These are phyloP conservation scores for Leucopsar rothschildi DNA, from an alignment of 2,113 vertebrate genomes.

Conservation along the genomic window DNA sequence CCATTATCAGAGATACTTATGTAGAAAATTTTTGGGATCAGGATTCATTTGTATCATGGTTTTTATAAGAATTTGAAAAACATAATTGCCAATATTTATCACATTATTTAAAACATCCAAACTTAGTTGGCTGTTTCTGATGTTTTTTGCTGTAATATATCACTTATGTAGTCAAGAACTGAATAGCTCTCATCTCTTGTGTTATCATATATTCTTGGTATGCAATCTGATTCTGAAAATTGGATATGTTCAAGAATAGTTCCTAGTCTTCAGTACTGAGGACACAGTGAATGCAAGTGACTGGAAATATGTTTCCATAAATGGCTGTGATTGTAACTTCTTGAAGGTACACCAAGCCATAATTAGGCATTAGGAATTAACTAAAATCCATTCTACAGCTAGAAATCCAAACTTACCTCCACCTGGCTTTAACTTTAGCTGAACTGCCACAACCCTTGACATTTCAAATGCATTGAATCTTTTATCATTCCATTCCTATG, in stretches of 20 bases:
- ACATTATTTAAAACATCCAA: neutral
- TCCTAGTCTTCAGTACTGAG: neutral
- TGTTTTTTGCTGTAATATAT: neutral
- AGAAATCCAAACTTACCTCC: neutral
- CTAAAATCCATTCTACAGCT: neutral
- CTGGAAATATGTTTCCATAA: neutral
- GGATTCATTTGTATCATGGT: accelerated
- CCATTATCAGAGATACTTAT: neutral
- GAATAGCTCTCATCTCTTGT: neutral
- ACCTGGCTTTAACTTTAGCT: neutral
- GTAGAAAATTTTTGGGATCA: neutral
- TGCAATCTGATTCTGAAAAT: neutral
- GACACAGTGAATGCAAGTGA: neutral
- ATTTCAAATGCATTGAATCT: conserved; percentile 48
- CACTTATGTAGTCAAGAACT: neutral
- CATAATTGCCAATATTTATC: neutral
- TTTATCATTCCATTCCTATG: conserved; percentile 37
- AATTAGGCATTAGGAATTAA: neutral
- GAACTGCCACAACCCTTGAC: conserved; percentile 33
- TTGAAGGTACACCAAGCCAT: neutral
- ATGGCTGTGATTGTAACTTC: neutral
- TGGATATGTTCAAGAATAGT: neutral
- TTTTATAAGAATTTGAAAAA: neutral
- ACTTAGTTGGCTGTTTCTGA: neutral
- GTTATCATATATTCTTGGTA: accelerated